These are phyloP conservation scores for Anastrepha obliqua DNA, from an alignment of 1,140 invertebrate species.

Conservation along the genomic window DNA sequence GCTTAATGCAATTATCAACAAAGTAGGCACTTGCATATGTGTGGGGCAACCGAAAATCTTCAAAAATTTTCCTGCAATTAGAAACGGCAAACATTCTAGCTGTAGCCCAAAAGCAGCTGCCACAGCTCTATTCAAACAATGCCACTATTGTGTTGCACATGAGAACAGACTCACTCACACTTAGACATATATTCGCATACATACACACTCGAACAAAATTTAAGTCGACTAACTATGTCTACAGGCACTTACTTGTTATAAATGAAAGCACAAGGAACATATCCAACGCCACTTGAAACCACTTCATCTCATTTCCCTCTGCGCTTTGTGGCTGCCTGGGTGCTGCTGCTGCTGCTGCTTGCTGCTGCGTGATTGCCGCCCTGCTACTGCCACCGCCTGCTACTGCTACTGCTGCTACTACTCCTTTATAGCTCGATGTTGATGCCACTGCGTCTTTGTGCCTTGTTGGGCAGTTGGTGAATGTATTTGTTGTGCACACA, in stretches of 20 bases:
- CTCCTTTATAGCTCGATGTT: background rate
- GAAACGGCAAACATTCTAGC: background rate
- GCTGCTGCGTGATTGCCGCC: background rate
- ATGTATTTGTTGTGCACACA: background rate
- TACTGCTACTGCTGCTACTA: background rate
- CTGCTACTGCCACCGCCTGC: background rate
- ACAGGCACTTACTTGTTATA: slow-evolving; percentile 59
- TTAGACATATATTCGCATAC: background rate
- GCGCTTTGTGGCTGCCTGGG: slow-evolving; percentile 54
- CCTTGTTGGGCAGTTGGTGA: background rate
- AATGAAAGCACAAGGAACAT: slow-evolving; percentile 62
- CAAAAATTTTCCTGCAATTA: slow-evolving; percentile 24
- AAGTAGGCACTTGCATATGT: background rate
- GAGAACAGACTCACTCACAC: background rate
- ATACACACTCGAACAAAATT: background rate
- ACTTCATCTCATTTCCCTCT: slow-evolving; percentile 63
- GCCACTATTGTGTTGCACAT: background rate
- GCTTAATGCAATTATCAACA: background rate
- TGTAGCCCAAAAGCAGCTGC: background rate
- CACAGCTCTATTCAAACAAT: slow-evolving; percentile 4
- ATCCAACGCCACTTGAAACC: slow-evolving; percentile 62
- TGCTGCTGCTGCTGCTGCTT: slow-evolving; percentile 22
- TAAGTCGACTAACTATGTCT: slow-evolving; percentile 46
- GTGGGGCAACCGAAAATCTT: background rate
- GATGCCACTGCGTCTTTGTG: slow-evolving; percentile 42